Evolutionary conservation across 1,140 invertebrate species (phyloP).

Genomic region (Pseudomyrmex gracilis): DNA sequence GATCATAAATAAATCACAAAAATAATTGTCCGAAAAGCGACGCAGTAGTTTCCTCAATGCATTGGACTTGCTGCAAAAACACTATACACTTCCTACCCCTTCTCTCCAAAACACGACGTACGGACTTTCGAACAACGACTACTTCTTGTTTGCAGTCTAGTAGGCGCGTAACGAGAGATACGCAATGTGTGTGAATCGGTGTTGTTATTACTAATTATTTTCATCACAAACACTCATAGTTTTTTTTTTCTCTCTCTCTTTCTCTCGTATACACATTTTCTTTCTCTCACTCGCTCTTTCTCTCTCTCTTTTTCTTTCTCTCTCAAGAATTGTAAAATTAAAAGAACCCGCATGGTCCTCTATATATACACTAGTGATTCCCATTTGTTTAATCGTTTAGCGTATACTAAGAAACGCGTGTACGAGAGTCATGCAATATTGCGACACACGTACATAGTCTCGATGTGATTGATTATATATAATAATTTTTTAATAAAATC

Average conservation of each 20-base stretch:
- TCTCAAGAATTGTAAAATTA: conserved; percentile 70
- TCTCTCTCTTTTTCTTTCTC: conserved; percentile 29
- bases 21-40: conserved; percentile 57
- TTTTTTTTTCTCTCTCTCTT: not conserved
- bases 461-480: conserved; percentile 27
- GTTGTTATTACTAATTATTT: conserved; percentile 51
- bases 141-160: conserved; percentile 63
- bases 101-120: conserved; percentile 59
- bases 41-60: conserved; percentile 39
- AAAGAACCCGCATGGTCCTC: conserved; percentile 72
- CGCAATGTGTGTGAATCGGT: conserved; percentile 56
- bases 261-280: conserved; percentile 32
- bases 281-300: conserved; percentile 36
- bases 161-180: conserved; percentile 69
- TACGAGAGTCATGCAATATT: conserved; percentile 64
- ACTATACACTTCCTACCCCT: conserved; percentile 73
- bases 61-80: conserved; percentile 68
- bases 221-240: conserved; percentile 5
- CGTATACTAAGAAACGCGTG: conserved; percentile 70
- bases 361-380: conserved; percentile 73
- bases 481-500: conserved; percentile 43
- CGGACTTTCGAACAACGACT: conserved; percentile 65
- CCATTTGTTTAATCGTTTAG: conserved; percentile 63
- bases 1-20: conserved; percentile 43
- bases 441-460: conserved; percentile 57